Base-by-base conservation (phyloP, 2,113 vertebrate species). In the Phoxinus phoxinus region DNA sequence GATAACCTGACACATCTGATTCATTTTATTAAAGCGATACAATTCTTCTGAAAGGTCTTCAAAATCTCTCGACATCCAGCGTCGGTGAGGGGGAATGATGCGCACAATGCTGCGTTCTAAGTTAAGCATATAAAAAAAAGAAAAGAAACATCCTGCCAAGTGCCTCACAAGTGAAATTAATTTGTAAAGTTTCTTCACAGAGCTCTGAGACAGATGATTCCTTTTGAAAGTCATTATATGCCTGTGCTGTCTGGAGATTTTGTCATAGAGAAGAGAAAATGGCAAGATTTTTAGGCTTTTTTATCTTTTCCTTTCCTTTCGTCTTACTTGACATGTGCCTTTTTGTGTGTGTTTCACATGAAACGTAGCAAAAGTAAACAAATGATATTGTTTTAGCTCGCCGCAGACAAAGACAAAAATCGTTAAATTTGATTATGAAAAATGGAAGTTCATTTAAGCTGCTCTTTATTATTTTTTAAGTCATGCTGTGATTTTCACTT, bases 1-100 rank as follows among this genome's bases (percentile, higher is more conserved):
- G 92, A 94, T 94, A 92, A 86, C 87, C 78, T 89, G 92, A 92
- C 93, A 93, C 88, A 88, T 92, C 89, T 92, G 92, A 93, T 91
- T 86, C 90, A 89, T 90, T 89, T 89, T 91, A 91, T 93, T 90
- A 92, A 94, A 93, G 91, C 86, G 89, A 92, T 84, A 93, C 92
- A 90, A 90, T 90, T 89, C 89, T 90, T 91, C 87, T 88, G 27
- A 86, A 91, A 80, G 89, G 71, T 63, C 76, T 73, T 82, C 84
- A 84, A 83, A 87, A 89, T 91, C 86, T 90, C 89, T 87, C 25
- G 88, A 89, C 89, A 89, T 91, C 87, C 89, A 83, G 85, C 87
- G 75, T 81, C 89, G 88, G 75, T 51, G 84, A 88, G 81, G 75
- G 58, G 79, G 88, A 85, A 61, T 85, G 88, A 79, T 91, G 89